A percentile compares a stretch with the other conserved stretches of the same genome.
These are phyloP conservation scores for Mesembrinibis cayennensis DNA, from an alignment of 2,113 vertebrate genomes.

Conservation along the genomic window DNA sequence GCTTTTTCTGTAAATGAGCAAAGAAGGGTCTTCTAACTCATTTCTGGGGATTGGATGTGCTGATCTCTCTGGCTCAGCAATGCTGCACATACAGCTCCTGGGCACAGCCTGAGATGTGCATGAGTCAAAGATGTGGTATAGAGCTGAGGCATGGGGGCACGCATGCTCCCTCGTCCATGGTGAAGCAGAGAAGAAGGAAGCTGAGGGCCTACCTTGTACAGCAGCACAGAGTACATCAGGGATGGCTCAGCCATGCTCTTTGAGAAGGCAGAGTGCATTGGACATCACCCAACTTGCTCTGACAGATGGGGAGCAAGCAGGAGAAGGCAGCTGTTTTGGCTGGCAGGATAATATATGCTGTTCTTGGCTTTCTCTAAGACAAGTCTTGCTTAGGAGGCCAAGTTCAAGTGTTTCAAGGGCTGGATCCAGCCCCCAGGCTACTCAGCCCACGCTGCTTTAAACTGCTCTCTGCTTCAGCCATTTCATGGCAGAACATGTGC, in stretches of 20 bases:
- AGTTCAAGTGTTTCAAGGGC: not conserved
- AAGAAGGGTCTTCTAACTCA: not conserved
- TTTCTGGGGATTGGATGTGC: not conserved
- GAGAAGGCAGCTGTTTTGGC: not conserved
- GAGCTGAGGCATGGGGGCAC: not conserved
- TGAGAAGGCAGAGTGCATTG: not conserved
- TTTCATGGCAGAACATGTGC: not conserved
- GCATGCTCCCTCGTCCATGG: rapidly evolving
- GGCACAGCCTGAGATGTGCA: not conserved
- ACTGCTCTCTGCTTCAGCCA: not conserved
- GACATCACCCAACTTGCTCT: not conserved
- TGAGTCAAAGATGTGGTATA: not conserved
- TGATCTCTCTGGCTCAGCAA: not conserved
- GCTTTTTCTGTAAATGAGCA: not conserved
- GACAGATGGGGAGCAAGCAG: not conserved
- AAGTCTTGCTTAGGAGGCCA: not conserved
- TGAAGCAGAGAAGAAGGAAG: not conserved
- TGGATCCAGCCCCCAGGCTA: not conserved
- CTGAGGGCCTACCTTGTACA: not conserved
- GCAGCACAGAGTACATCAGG: rapidly evolving
- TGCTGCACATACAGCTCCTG: not conserved
- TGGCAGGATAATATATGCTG: not conserved
- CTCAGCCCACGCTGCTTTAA: not conserved
- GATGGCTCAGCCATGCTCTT: not conserved
- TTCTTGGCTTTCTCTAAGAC: not conserved